Evolutionary conservation across 2,797 vertebrate genomes (phyloP).

Genomic region (Aselliscus stoliczkanus): DNA sequence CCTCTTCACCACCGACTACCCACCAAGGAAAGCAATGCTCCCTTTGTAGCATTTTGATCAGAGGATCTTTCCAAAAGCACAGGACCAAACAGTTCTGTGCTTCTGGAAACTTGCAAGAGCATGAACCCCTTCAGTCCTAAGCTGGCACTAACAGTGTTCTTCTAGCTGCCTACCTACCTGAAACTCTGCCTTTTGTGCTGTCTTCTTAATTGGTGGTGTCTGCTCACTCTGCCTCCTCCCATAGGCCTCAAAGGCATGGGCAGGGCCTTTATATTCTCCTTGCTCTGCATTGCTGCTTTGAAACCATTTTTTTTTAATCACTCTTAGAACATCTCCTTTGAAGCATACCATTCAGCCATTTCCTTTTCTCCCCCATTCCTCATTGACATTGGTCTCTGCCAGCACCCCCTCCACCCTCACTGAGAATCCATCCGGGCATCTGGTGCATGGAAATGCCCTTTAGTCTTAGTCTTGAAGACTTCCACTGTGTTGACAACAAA

Average conservation of each 20-base stretch:
- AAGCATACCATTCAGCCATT: background rate
- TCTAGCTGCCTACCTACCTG: too few relatives aligned
- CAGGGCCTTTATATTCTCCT: background rate
- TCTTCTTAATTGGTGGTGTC: background rate
- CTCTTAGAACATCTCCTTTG: background rate
- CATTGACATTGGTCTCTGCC: background rate
- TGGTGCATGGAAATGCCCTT: background rate
- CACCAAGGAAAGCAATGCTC: background rate
- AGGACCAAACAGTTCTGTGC: background rate
- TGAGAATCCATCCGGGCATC: background rate
- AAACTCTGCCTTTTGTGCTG: background rate
- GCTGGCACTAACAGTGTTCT: background rate
- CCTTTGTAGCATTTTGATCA: background rate
- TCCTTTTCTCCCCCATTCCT: background rate
- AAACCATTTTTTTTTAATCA: background rate
- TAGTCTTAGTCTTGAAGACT: background rate
- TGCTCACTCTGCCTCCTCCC: background rate
- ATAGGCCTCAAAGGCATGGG: background rate
- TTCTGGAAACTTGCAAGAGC: background rate
- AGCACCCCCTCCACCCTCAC: background rate
- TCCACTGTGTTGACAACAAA: background rate
- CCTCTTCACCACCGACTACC: rapidly evolving
- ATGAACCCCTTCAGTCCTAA: background rate
- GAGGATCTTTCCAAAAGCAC: background rate
- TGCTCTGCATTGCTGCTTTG: background rate